phyloP scores from a whole-genome alignment of 2,797 vertebrate species.

The Darevskia nairensis region DNA sequence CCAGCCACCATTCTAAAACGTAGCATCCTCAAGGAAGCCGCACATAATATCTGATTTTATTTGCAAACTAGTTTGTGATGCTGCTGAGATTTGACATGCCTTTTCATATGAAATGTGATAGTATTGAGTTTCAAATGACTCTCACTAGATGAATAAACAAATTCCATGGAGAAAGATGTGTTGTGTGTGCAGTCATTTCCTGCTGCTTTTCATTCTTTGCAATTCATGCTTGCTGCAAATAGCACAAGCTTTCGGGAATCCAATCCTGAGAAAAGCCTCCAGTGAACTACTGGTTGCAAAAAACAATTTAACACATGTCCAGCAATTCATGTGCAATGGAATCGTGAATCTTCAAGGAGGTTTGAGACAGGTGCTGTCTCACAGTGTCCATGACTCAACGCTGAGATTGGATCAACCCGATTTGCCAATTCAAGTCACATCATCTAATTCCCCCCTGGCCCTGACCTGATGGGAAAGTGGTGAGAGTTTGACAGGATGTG shows the following conservation, averaged over 20 bases:
- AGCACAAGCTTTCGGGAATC: conserved; percentile 35
- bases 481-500: neutral
- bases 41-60: neutral
- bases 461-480: neutral
- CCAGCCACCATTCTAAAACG: conserved; percentile 9
- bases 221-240: conserved; percentile 34
- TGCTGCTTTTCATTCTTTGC: conserved; percentile 41
- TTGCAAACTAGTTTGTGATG: neutral
- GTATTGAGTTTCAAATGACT: conserved; percentile 16
- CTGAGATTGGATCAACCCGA: neutral
- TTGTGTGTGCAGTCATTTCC: conserved; percentile 22
- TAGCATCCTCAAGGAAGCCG: neutral
- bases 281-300: conserved; percentile 53
- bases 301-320: conserved; percentile 60
- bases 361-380: neutral
- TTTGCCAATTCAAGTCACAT: neutral
- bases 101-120: conserved; percentile 11
- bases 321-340: conserved; percentile 62
- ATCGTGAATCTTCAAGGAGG: conserved; percentile 24
- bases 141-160: conserved; percentile 53
- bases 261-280: conserved; percentile 37
- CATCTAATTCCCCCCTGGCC: neutral
- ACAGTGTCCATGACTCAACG: neutral
- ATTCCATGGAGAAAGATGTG: conserved; percentile 43
- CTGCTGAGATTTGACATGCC: neutral